Percentiles rank a stretch among this genome's conserved stretches.
Evolutionary conservation across 2,888 invertebrate genomes (phyloP).

Genomic region (Elysia crispata): DNA sequence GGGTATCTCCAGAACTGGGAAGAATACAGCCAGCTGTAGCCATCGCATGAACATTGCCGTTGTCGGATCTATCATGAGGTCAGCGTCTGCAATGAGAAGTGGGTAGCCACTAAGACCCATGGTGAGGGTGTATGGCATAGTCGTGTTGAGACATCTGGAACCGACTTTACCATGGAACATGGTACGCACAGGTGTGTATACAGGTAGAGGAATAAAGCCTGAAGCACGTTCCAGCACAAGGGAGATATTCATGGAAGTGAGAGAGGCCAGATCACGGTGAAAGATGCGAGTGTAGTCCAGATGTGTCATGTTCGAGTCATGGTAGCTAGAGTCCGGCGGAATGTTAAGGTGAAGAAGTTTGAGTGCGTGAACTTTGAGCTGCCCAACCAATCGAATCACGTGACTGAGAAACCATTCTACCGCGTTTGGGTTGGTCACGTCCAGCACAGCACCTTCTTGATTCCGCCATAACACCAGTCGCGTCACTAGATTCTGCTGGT

Average conservation of each 20-base stretch:
- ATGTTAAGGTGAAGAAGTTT: conserved; percentile 55
- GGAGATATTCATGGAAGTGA: conserved; percentile 47
- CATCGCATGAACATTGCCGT: conserved; percentile 54
- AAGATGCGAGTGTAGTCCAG: conserved; percentile 55
- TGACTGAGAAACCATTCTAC: conserved; percentile 51
- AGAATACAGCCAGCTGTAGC: conserved; percentile 57
- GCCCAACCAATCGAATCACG: conserved; percentile 41
- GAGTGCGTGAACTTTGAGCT: conserved; percentile 52
- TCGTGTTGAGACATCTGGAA: conserved; percentile 50
- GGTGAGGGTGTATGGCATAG: conserved; percentile 51
- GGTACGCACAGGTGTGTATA: conserved; percentile 50
- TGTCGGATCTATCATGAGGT: conserved; percentile 31
- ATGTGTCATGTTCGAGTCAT: conserved; percentile 53
- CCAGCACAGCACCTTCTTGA: conserved; percentile 55
- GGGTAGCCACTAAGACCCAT: conserved; percentile 54
- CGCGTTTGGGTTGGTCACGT: conserved; percentile 54
- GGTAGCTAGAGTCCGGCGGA: conserved; percentile 52
- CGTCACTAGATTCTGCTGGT: conserved; percentile 53
- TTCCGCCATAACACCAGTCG: conserved; percentile 54
- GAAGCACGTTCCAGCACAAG: conserved; percentile 53
- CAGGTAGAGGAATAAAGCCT: conserved; percentile 53
- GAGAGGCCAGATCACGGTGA: conserved; percentile 47
- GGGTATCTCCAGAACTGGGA: conserved; percentile 54
- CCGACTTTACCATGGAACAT: conserved; percentile 44
- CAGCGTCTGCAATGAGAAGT: conserved; percentile 51